phyloP scores from a whole-genome alignment of 37 sponge, comb jelly and placozoan genomes.

The Halisarca cf. caerulea region DNA sequence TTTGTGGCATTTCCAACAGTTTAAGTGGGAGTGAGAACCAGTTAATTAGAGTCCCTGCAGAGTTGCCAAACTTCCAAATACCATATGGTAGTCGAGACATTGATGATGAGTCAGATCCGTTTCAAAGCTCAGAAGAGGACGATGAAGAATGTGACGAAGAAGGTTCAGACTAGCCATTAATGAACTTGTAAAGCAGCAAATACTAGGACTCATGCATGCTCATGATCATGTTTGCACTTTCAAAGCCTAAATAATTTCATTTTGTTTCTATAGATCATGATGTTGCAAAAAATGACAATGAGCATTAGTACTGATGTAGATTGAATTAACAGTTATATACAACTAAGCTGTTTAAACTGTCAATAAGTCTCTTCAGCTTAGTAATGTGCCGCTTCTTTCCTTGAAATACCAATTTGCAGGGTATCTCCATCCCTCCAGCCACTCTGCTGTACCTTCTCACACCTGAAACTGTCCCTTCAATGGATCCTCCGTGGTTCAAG shows the following conservation, averaged over 20 bases:
- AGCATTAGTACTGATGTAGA: not conserved
- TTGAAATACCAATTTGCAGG: no score
- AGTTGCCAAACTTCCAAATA: not conserved
- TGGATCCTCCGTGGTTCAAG: not conserved
- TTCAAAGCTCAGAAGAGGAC: not conserved
- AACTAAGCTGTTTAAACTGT: not conserved
- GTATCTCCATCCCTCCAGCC: not conserved
- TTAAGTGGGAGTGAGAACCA: not conserved
- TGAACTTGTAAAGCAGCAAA: no score
- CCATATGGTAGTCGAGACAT: not conserved
- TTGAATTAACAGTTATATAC: not conserved
- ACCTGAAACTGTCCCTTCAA: not conserved
- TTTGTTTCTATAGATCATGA: not conserved
- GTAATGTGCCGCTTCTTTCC: not conserved
- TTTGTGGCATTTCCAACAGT: conserved; percentile 10
- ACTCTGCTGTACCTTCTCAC: not conserved
- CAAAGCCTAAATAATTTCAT: not conserved
- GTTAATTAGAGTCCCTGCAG: not conserved
- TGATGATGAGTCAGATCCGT: not conserved
- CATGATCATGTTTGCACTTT: no score
- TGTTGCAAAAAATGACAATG: not conserved
- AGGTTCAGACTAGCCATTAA: not conserved
- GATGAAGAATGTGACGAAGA: conserved; percentile 4
- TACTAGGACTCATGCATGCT: no score
- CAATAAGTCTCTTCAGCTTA: not conserved